Conservation (phyloP, 2,797 vertebrate genomes). For the Semotilus atromaculatus region DNA sequence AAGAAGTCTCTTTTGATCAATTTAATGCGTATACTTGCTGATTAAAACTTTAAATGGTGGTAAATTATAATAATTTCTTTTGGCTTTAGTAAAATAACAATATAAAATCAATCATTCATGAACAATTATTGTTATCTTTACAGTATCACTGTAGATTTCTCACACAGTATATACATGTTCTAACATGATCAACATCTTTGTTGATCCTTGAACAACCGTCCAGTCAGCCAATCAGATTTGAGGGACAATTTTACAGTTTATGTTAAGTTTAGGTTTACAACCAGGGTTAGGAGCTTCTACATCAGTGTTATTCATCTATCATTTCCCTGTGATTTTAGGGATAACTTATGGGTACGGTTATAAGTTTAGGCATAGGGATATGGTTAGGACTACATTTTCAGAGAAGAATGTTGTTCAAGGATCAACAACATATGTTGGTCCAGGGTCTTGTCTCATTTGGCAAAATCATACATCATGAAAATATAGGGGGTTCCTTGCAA, state of each 20-base stretch:
- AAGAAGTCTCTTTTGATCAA: not conserved
- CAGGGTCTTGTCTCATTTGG: not conserved
- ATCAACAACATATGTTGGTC: not conserved
- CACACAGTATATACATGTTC: not conserved
- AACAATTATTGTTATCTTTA: not conserved
- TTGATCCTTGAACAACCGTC: not conserved
- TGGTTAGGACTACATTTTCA: no score
- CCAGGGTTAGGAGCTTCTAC: not conserved
- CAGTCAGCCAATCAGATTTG: not conserved
- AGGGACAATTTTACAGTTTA: not conserved
- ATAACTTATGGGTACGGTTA: not conserved
- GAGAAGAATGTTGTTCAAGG: not conserved
- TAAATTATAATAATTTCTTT: not conserved
- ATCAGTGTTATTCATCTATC: not conserved
- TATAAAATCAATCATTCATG: not conserved
- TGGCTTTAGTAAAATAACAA: not conserved
- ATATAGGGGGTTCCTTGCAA: not conserved
- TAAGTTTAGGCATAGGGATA: not conserved
- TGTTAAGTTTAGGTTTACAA: not conserved
- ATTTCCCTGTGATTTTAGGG: not conserved
- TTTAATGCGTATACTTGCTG: not conserved
- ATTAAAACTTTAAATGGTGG: not conserved
- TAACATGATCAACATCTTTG: not conserved
- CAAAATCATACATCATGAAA: not conserved
- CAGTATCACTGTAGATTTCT: not conserved